phyloP scores from a whole-genome alignment of 92 coral and sea anemone species.

The Parazoanthus swiftii region DNA sequence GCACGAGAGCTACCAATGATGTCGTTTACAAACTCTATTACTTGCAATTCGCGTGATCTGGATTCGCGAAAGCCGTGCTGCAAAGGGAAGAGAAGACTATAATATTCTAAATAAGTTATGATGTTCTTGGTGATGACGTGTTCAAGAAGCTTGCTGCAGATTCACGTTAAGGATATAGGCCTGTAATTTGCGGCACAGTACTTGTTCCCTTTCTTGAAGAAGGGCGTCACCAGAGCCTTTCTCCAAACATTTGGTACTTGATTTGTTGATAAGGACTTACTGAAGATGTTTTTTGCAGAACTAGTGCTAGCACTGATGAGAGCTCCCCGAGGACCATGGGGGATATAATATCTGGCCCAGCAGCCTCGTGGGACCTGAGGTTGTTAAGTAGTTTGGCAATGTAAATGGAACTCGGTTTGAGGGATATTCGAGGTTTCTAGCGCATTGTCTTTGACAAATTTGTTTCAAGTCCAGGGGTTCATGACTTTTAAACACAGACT shows the following conservation, averaged over 20 bases:
- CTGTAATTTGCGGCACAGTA: slow-evolving; percentile 30
- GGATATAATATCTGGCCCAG: slow-evolving; percentile 24
- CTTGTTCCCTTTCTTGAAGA: slow-evolving; percentile 22
- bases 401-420: slow-evolving; percentile 25
- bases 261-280: slow-evolving; percentile 24
- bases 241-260: slow-evolving; percentile 19
- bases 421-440: neutral
- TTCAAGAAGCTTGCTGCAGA: slow-evolving; percentile 27
- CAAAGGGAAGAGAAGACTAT: slow-evolving; percentile 22
- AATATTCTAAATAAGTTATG: slow-evolving; percentile 33
- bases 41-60: neutral
- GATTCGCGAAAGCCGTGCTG: neutral
- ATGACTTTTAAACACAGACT: too few relatives aligned
- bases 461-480: slow-evolving; percentile 20
- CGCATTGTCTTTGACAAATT: slow-evolving; percentile 5
- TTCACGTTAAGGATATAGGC: slow-evolving; percentile 26
- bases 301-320: slow-evolving; percentile 27
- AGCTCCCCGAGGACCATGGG: slow-evolving; percentile 23
- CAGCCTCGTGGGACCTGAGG: slow-evolving; percentile 17
- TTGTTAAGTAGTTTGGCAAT: slow-evolving; percentile 20
- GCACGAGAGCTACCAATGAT: slow-evolving; percentile 12
- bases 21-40: slow-evolving; percentile 24
- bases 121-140: slow-evolving; percentile 25
- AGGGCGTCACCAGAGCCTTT: slow-evolving; percentile 17
- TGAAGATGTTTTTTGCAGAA: slow-evolving; percentile 26